Percentiles rank a stretch among this genome's conserved stretches.
Evolutionary conservation across 2,888 invertebrate genomes (phyloP).

Genomic region (Dicranocentrus wangi): DNA sequence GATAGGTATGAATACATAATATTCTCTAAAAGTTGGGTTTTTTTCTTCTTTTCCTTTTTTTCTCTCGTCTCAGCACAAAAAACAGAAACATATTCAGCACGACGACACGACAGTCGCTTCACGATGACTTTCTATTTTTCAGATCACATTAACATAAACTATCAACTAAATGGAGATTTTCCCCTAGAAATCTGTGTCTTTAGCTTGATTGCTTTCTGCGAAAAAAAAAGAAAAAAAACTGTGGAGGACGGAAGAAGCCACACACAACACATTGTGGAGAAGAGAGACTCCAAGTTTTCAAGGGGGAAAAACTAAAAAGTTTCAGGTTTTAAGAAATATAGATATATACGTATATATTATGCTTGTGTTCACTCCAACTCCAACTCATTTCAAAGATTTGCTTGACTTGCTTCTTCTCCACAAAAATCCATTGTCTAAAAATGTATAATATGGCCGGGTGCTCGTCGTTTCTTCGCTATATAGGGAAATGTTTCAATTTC

Average conservation of each 20-base stretch:
- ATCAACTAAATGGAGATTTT: slow-evolving; percentile 57
- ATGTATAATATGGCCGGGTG: neutral
- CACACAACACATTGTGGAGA: too few species aligned
- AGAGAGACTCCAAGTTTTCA: slow-evolving; percentile 19
- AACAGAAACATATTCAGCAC: neutral
- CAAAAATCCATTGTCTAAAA: slow-evolving; percentile 14
- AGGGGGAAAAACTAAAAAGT: slow-evolving; percentile 16
- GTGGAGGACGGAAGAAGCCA: slow-evolving; percentile 10
- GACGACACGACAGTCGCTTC: slow-evolving; percentile 50
- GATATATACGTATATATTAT: too few species aligned
- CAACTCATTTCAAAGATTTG: slow-evolving; percentile 7
- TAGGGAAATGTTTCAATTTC: slow-evolving; percentile 57
- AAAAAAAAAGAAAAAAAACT: too few species aligned
- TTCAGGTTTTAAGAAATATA: neutral
- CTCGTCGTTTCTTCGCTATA: slow-evolving; percentile 16
- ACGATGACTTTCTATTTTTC: slow-evolving; percentile 44
- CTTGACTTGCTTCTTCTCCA: neutral
- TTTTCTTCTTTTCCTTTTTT: too few species aligned
- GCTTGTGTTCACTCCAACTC: neutral
- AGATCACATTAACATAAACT: slow-evolving; percentile 59
- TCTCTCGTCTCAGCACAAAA: too few species aligned
- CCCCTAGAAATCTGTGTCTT: slow-evolving; percentile 54
- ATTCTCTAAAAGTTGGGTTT: too few species aligned
- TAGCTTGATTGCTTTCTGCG: slow-evolving; percentile 55
- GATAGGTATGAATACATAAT: neutral